phyloP scores from a whole-genome alignment of 2,888 invertebrate genomes.

The Tromatobia lineatoria region DNA sequence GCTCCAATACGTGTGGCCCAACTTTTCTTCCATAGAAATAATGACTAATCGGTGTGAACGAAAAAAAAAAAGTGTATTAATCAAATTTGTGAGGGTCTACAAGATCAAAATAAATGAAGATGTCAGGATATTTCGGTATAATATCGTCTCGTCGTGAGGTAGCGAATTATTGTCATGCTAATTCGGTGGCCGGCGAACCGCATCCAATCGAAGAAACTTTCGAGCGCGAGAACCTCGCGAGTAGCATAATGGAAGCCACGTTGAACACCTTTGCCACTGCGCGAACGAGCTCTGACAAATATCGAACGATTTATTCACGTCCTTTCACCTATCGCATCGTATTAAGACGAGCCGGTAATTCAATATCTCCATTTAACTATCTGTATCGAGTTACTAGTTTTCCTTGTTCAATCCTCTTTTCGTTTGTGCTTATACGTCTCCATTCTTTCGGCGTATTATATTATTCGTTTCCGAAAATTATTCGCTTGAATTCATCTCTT shows the following conservation, averaged over 20 bases:
- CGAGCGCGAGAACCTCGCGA: conserved; percentile 26
- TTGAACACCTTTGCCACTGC: conserved; percentile 8
- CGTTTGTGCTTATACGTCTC: conserved; percentile 10
- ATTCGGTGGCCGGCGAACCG: conserved; percentile 29
- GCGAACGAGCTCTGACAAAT: conserved; percentile 69
- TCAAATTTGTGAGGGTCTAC: conserved; percentile 12
- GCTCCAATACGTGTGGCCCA: not conserved
- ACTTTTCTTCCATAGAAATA: no score
- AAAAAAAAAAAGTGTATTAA: not conserved
- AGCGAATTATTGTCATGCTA: conserved; percentile 60
- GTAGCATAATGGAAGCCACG: not conserved
- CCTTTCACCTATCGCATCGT: conserved; percentile 79
- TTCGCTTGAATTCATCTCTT: conserved; percentile 73
- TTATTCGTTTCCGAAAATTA: conserved; percentile 75
- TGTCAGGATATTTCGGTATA: conserved; percentile 39
- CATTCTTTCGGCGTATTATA: conserved; percentile 30
- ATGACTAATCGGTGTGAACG: not conserved
- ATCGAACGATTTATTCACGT: conserved; percentile 74
- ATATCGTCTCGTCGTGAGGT: conserved; percentile 7
- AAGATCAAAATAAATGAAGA: conserved; percentile 50
- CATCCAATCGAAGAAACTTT: conserved; percentile 16
- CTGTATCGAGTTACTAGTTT: conserved; percentile 77
- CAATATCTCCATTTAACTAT: conserved; percentile 79
- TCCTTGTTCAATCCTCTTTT: conserved; percentile 1
- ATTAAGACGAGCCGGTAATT: conserved; percentile 79